phyloP scores from a whole-genome alignment of 2,888 invertebrate species.

The Endotricha flammealis region DNA sequence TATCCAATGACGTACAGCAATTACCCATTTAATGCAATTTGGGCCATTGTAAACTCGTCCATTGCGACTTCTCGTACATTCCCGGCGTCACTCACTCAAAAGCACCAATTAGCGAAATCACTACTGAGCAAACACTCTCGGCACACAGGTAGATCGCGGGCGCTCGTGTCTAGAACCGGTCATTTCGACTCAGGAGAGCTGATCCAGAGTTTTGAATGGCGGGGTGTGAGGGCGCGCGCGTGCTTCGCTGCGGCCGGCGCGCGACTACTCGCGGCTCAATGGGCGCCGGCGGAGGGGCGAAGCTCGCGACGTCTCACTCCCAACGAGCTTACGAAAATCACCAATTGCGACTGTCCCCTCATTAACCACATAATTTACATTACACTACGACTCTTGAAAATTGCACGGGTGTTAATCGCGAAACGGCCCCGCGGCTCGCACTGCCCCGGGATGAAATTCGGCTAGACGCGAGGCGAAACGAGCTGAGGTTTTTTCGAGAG shows the following conservation, averaged over 20 bases:
- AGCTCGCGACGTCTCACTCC: slow-evolving; percentile 66
- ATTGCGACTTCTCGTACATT: slow-evolving; percentile 59
- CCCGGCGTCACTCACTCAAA: slow-evolving; percentile 70
- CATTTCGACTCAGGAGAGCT: slow-evolving; percentile 50
- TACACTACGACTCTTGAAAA: slow-evolving; percentile 36
- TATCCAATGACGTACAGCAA: slow-evolving; percentile 76
- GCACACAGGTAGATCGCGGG: slow-evolving; percentile 51
- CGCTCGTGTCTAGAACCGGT: slow-evolving; percentile 53
- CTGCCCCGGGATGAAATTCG: slow-evolving; percentile 27
- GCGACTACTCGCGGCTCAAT: slow-evolving; percentile 67
- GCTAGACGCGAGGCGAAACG: slow-evolving; percentile 39
- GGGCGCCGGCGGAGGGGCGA: slow-evolving; percentile 74
- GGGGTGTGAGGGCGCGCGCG: slow-evolving; percentile 64
- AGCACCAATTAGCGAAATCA: slow-evolving; percentile 69
- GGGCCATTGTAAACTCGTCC: slow-evolving; percentile 69
- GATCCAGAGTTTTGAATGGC: slow-evolving; percentile 44
- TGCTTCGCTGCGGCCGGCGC: slow-evolving; percentile 69
- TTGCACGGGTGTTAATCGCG: slow-evolving; percentile 24
- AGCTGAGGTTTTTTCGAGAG: slow-evolving; percentile 55
- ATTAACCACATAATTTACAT: slow-evolving; percentile 43
- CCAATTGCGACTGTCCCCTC: slow-evolving; percentile 66
- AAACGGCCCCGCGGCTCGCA: slow-evolving; percentile 26
- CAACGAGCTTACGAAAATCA: slow-evolving; percentile 71
- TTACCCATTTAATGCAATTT: slow-evolving; percentile 77
- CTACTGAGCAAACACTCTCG: slow-evolving; percentile 56